Conservation (phyloP, 2,113 vertebrate species). For the Stegostoma tigrinum region DNA sequence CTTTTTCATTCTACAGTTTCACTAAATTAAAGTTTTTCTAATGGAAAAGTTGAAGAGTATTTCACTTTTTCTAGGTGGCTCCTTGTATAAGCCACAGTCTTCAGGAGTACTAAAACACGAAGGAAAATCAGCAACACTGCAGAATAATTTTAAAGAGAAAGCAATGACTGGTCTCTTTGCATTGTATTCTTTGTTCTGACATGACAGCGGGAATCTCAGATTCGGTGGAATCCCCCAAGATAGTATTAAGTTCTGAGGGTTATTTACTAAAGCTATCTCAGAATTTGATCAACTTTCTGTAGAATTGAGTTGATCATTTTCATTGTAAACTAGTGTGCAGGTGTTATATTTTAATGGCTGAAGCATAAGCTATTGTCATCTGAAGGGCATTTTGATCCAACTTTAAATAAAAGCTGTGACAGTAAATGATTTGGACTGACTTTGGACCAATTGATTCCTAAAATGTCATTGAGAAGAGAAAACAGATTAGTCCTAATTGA, state of each 20-base stretch:
- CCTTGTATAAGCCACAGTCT: neutral
- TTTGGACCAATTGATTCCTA: neutral
- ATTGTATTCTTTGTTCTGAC: neutral
- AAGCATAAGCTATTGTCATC: neutral
- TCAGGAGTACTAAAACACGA: neutral
- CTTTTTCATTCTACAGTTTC: neutral
- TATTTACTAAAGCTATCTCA: neutral
- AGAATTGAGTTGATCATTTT: neutral
- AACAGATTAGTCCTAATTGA: constrained; percentile 8
- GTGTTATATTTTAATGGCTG: neutral
- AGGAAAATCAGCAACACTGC: neutral
- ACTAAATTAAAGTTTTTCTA: neutral
- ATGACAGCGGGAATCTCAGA: neutral
- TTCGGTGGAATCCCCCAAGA: neutral
- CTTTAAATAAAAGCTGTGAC: neutral
- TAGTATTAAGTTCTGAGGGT: neutral
- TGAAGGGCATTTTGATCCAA: neutral
- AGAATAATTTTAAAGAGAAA: neutral
- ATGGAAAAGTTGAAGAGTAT: neutral
- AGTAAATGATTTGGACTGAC: neutral
- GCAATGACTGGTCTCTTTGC: neutral
- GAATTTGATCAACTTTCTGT: neutral
- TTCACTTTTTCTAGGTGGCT: neutral
- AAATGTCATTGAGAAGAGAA: neutral
- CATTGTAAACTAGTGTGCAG: neutral